Evolutionary conservation across 1,140 invertebrate genomes (phyloP), one percentile per base, ranked within the genome.

Genomic region (Grapholita molesta): DNA sequence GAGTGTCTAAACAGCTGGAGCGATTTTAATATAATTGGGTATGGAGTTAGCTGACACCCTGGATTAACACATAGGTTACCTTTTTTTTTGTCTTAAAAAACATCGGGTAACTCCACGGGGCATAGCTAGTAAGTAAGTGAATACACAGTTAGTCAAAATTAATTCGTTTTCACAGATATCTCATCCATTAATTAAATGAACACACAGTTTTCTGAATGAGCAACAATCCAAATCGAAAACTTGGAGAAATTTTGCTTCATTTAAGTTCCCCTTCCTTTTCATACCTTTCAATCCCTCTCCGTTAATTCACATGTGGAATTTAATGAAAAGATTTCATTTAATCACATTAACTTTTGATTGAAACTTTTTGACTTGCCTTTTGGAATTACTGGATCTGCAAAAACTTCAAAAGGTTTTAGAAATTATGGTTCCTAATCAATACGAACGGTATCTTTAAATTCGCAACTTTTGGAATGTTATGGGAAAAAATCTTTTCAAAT

Each of bases 331-430:
- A 61, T 61, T 61, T 15, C 12, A 32, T 61, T 61, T 61, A 32
- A 61, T 61, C 30, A 61, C 55, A 61, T 30, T 61, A 30, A 11
- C 24, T 15, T 28, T 61, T 61, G 55, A 61, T 61, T 53, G 12
- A 5, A 61, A 61, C 55, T 61, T 48, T 21, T 48, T 48, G 42
- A 21, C 18, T 21, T n/a, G n/a, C n/a, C n/a, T n/a, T n/a, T n/a
- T n/a, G n/a, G 18, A 21, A 48, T 48, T 8, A 8, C 18, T 9
- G 21, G 12, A 21, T 48, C 15, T 48, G 18, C 18, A 7, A n/a
- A n/a, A n/a, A n/a, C n/a, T n/a, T n/a, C n/a, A n/a, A n/a, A n/a
- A n/a, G n/a, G n/a, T n/a, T n/a, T n/a, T n/a, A n/a, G n/a, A n/a
- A n/a, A n/a, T n/a, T n/a, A n/a, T n/a, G n/a, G n/a, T n/a, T n/a